Base-by-base conservation (phyloP, 2,888 invertebrate species). In the Drosophila mimetica region DNA sequence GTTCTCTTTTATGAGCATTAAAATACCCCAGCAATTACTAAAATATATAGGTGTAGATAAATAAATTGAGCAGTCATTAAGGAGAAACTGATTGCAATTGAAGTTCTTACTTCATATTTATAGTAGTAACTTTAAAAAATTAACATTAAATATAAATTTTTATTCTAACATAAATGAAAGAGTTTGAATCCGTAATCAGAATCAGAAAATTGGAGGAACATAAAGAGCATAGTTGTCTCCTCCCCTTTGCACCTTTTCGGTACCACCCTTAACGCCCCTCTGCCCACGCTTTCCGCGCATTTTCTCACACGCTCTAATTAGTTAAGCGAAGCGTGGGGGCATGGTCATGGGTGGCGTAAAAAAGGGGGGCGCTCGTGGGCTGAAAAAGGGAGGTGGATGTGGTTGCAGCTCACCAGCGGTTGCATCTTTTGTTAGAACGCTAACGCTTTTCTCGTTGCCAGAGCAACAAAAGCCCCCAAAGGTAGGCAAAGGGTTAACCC, bases 381-480 rank as follows among this genome's bases (percentile, higher is more conserved):
- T 22, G n/a, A n/a, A 52, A 18, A 41, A 37, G 22, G 34, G 41
- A n/a, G n/a, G n/a, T n/a, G 46, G 20, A 20, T 30, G 50, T 18
- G 48, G 48, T 50, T 36, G 36, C 50, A 42, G 63, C 63, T 63
- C 22, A 44, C 63, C 58, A 71, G 74, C 66, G 77, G 77, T 72
- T 85, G 81, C 74, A 73, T 83, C 83, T 83, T 82, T 86, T 82
- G 83, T 82, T 83, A 61, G 67, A 75, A 57, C 58, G 51, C 46
- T 28, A 59, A 54, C 70, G 57, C 57, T 73, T 74, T 65, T 67
- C 51, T 58, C 67, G 83, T 86, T 82, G 77, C 76, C 71, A 64
- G 48, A 69, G 77, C 74, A 83, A 86, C 83, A 61, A 53, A 52
- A 41, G 42, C 60, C 22, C 36, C 70, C 39, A 50, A 32, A 53